Conservation (phyloP, 2,797 vertebrate genomes). For the Cheirogaleus major region DNA sequence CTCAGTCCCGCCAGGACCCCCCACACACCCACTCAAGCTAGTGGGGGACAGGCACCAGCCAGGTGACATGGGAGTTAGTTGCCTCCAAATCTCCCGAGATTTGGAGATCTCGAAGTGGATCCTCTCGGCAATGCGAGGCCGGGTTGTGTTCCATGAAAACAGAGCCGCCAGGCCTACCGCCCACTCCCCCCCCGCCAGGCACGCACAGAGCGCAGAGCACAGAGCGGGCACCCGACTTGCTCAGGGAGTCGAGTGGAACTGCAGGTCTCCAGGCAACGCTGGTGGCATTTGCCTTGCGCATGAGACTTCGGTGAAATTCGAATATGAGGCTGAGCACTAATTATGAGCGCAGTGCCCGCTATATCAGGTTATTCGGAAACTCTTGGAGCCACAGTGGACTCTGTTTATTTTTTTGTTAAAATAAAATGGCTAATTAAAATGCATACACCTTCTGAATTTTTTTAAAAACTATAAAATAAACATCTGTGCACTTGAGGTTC, state of each 20-base stretch:
- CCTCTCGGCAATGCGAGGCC: accelerated
- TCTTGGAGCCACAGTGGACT: slow-evolving; percentile 59
- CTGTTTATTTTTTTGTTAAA: slow-evolving; percentile 61
- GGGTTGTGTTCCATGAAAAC: accelerated
- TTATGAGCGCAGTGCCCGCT: not conserved
- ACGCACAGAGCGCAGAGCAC: not conserved
- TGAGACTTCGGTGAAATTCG: accelerated
- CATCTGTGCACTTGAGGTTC: slow-evolving; percentile 78
- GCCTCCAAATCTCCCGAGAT: not conserved
- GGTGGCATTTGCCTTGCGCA: not conserved
- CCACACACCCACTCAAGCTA: no score
- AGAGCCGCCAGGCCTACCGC: accelerated
- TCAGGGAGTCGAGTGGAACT: accelerated
- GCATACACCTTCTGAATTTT: slow-evolving; percentile 74
- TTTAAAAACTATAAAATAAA: slow-evolving; percentile 76
- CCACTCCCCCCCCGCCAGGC: accelerated
- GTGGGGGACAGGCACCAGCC: not conserved
- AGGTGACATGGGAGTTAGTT: accelerated
- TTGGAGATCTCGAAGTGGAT: not conserved
- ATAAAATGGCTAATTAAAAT: slow-evolving; percentile 81
- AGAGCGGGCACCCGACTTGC: not conserved
- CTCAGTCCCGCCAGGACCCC: no score
- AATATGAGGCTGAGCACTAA: not conserved
- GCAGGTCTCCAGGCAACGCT: not conserved
- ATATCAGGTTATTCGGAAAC: slow-evolving; percentile 23